Base-by-base conservation (phyloP, 2,888 invertebrate genomes). In the Oxyscelio sp. region DNA sequence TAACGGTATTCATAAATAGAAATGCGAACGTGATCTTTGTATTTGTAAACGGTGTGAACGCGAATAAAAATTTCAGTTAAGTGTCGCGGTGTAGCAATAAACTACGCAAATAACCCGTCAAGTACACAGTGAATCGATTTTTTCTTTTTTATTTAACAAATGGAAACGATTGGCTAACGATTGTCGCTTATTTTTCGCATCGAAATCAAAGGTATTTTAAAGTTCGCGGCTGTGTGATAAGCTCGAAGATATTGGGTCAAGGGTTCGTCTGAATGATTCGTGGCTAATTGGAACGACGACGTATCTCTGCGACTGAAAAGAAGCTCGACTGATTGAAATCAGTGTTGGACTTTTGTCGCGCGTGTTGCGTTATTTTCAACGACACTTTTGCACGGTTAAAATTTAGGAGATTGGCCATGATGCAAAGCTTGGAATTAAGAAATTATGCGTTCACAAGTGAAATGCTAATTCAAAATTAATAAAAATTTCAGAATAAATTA, bases 251-350 rank as follows among this genome's bases (percentile, higher is more conserved):
- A 48, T 70, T 70, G 40, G 70, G 70, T 70, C 70, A 70, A 70
- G 70, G 70, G 70, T 70, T 70, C 22, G 58, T 58, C 70, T 70
- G 70, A 70, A 58, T 70, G 56, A 58, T 70, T 70, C n/a, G 70
- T 48, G 34, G 17, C 21, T 58, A 70, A 70, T 70, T 70, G 58
- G 58, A 45, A 58, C 70, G 43, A 17, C 58, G 48, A 48, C 43
- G 58, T 22, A 48, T 58, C 58, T 48, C 58, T 48, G 58, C 45
- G 15, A 31, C 17, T 58, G 58, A 70, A 70, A 45, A 34, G 45
- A 70, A 58, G 31, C 43, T 21, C 21, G 56, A 40, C 50, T 19
- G 21, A 24, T 56, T 19, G 27, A 45, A 70, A 56, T 45, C 40
- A 38, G 34, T 9, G 34, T 34, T 34, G 34, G 34, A 34, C 11